Percentiles rank a stretch among this genome's conserved stretches.
phyloP scores from a whole-genome alignment of 2,797 vertebrate genomes.

The Sebastes aleutianus region DNA sequence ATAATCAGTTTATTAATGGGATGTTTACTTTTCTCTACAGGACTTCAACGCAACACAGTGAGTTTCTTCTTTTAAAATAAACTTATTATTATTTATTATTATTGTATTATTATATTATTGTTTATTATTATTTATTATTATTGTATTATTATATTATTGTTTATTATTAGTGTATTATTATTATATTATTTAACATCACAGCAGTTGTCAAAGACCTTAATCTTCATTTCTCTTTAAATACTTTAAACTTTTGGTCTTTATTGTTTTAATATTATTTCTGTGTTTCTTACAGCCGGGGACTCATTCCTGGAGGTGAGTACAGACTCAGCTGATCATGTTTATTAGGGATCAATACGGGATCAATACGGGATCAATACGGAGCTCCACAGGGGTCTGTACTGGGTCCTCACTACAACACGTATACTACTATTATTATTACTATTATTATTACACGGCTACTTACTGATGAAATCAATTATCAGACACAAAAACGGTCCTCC shows the following conservation, averaged over 20 bases:
- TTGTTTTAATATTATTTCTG: background rate
- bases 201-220: no score
- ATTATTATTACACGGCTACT: no score
- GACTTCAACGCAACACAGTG: conserved; percentile 31
- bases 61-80: background rate
- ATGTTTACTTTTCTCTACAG: conserved; percentile 26
- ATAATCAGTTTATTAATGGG: background rate
- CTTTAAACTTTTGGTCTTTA: background rate
- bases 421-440: no score
- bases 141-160: no score
- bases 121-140: no score
- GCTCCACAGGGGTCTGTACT: background rate
- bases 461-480: no score
- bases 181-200: background rate
- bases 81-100: background rate
- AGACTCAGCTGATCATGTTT: background rate
- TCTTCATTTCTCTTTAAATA: no score
- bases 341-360: background rate
- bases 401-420: no score
- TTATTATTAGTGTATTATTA: no score
- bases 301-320: background rate
- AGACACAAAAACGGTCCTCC: no score
- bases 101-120: no score
- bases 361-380: no score
- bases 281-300: conserved; percentile 68